These are phyloP conservation scores for Nomia melanderi DNA, from an alignment of 1,140 invertebrate genomes.

Conservation along the genomic window DNA sequence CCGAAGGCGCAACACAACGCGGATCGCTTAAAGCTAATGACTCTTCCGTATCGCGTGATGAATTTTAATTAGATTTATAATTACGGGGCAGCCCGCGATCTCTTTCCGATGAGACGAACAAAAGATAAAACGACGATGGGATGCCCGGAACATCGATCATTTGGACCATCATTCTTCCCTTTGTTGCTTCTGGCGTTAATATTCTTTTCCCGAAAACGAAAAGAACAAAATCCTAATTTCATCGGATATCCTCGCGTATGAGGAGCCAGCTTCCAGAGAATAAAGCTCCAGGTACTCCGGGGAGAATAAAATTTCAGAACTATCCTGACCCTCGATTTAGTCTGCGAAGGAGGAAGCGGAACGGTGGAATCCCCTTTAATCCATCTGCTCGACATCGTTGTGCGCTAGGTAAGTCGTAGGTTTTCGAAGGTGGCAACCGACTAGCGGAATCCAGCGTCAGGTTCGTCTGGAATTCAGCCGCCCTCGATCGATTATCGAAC, in stretches of 20 bases:
- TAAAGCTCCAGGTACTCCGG: background rate
- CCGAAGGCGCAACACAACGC: slow-evolving; percentile 16
- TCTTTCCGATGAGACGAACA: background rate
- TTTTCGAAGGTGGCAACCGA: background rate
- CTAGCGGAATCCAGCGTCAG: background rate
- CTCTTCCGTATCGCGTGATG: slow-evolving; percentile 65
- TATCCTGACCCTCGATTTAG: background rate
- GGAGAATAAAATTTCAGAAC: slow-evolving; percentile 7
- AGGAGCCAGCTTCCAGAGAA: too few relatives aligned
- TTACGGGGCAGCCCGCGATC: slow-evolving; percentile 63
- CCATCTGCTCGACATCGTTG: slow-evolving; percentile 3
- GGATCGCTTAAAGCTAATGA: slow-evolving; percentile 67
- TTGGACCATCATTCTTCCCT: background rate
- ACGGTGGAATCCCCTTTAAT: slow-evolving; percentile 40
- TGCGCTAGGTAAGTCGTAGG: background rate
- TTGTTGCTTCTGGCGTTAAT: background rate
- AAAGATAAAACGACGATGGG: slow-evolving; percentile 4
- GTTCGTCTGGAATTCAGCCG: background rate
- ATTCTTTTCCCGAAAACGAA: background rate
- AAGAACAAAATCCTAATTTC: slow-evolving; percentile 2
- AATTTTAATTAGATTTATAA: slow-evolving; percentile 79
- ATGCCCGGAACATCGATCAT: slow-evolving; percentile 26
- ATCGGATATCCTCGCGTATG: too few relatives aligned
- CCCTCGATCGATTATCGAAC: slow-evolving; percentile 47
- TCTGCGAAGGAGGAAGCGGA: background rate